Evolutionary conservation across 2,888 invertebrate genomes (phyloP).

Genomic region (Escarpia spicata): DNA sequence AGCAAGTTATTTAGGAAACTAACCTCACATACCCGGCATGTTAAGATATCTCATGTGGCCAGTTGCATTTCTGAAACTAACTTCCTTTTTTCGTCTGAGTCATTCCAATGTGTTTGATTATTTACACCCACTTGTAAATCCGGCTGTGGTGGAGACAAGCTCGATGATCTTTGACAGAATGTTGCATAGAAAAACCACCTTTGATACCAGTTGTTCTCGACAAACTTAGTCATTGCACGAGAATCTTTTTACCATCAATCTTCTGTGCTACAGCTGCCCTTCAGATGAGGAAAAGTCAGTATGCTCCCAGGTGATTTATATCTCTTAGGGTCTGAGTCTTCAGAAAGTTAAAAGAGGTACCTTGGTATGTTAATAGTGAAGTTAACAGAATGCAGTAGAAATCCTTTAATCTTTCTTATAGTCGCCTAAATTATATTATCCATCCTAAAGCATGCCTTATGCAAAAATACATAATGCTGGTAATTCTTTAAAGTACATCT

Average conservation of each 20-base stretch:
- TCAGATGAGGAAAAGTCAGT: not conserved
- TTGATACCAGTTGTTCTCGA: not conserved
- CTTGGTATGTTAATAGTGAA: not conserved
- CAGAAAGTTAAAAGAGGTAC: not conserved
- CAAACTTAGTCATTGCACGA: not conserved
- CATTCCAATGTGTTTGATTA: not conserved
- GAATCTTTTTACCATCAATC: not conserved
- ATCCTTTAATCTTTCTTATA: not conserved
- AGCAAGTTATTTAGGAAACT: not conserved
- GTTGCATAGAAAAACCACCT: not conserved
- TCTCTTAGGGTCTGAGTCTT: not conserved
- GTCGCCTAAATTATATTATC: not conserved
- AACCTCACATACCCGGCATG: not conserved
- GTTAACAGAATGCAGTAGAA: not conserved
- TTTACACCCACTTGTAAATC: slow-evolving; percentile 1
- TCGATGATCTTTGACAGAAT: not conserved
- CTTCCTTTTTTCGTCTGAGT: not conserved
- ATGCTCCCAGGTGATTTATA: not conserved
- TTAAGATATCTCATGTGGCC: not conserved
- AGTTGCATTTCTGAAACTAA: not conserved
- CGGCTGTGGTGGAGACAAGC: not conserved
- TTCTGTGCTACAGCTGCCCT: not conserved
- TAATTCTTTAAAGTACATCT: no score
- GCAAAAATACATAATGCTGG: no score
- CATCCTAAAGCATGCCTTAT: no score